Evolutionary conservation across 53 echinoderm and acorn worm species (phyloP).

Genomic region (Paracentrotus lividus): DNA sequence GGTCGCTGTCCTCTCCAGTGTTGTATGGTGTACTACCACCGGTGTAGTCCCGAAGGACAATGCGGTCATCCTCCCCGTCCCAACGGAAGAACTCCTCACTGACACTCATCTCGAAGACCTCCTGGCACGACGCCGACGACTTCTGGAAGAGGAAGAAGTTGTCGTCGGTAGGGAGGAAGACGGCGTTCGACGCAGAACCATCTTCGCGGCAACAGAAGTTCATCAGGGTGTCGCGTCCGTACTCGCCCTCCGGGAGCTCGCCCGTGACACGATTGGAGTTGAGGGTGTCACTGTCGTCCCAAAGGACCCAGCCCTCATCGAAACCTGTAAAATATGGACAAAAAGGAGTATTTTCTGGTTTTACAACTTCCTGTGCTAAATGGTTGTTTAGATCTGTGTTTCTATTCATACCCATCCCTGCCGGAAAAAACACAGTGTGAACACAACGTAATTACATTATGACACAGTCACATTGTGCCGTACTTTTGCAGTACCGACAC

Average conservation of each 20-base stretch:
- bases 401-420: neutral
- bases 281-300: constrained; percentile 87
- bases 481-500: too few relatives aligned
- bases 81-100: constrained; percentile 87
- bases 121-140: constrained; percentile 73
- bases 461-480: too few relatives aligned
- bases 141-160: constrained; percentile 85
- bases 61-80: constrained; percentile 85
- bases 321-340: constrained; percentile 66
- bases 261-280: constrained; percentile 86
- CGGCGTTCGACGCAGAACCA: constrained; percentile 70
- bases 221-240: constrained; percentile 86
- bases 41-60: constrained; percentile 73
- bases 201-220: constrained; percentile 92
- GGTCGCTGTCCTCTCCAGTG: constrained; percentile 77
- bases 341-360: too few relatives aligned
- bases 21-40: constrained; percentile 79
- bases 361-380: too few relatives aligned
- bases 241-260: constrained; percentile 85
- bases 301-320: constrained; percentile 83
- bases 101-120: constrained; percentile 79
- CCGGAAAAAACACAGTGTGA: too few relatives aligned
- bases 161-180: constrained; percentile 85
- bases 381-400: neutral
- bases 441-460: too few relatives aligned